These are phyloP conservation scores for Chaetops frenatus DNA, from an alignment of 2,113 vertebrate species.

Conservation along the genomic window DNA sequence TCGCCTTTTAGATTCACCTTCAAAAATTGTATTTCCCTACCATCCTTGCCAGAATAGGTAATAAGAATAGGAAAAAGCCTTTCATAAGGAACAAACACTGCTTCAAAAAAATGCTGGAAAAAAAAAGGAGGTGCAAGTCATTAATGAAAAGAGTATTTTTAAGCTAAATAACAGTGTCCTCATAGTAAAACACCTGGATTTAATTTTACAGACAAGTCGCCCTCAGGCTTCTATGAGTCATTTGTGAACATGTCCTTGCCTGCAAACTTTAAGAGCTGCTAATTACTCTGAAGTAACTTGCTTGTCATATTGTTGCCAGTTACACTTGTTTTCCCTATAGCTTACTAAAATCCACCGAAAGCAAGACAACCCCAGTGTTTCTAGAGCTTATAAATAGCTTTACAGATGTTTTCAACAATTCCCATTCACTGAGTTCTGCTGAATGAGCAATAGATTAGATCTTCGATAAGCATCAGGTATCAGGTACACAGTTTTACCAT, in stretches of 20 bases:
- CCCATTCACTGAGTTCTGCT: neutral
- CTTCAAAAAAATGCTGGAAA: neutral
- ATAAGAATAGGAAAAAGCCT: neutral
- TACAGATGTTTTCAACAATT: neutral
- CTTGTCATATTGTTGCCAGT: neutral
- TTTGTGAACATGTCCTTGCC: neutral
- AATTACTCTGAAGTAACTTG: neutral
- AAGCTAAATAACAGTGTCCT: neutral
- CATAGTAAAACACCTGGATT: neutral
- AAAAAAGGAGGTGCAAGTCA: neutral
- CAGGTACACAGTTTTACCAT: neutral
- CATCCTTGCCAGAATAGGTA: neutral
- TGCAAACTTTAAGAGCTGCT: neutral
- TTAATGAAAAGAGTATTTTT: neutral
- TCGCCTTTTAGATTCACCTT: accelerated
- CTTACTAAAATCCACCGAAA: neutral
- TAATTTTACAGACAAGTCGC: neutral
- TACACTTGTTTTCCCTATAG: neutral
- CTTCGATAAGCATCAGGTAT: neutral
- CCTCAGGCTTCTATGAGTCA: neutral
- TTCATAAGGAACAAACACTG: neutral
- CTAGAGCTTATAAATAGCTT: neutral
- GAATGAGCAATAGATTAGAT: neutral
- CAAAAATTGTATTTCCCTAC: neutral
- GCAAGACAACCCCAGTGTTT: neutral